Base-by-base conservation (phyloP, 2,888 invertebrate genomes). In the Tyria jacobaeae region DNA sequence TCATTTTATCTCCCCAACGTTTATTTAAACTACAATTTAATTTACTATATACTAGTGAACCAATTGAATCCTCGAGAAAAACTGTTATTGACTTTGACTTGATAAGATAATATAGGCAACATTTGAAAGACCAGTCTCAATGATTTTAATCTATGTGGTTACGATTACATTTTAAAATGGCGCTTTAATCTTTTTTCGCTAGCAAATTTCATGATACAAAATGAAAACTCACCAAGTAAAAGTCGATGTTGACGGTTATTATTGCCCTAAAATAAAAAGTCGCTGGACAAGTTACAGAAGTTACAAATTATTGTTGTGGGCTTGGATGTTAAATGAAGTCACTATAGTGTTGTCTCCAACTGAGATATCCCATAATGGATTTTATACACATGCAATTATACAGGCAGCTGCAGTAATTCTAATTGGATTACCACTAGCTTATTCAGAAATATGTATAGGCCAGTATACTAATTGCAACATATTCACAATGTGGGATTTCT, bases 1-100 rank as follows among this genome's bases (percentile, higher is more conserved):
- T 92, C 88, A 89, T 87, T 91, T 91, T 91, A 91, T 90, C 88
- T 87, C 83, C 75, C 83, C 81, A 84, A 85, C 84, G 82, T 87
- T 89, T 86, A 86, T 82, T 87, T 85, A 86, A 89, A 90, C 85
- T 83, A 84, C 80, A 79, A 83, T 88, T 89, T 85, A 84, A 89
- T 86, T 84, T 79, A 75, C 75, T 79, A 77, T 78, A 78, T 79
- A 75, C 73, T n/a, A 70, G 68, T 71, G 69, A 64, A 66, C 65
- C 75, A 77, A 80, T 80, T 78, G 77, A 75, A 75, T 68, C 55
- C 57, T 64, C 24, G 25, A 34, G 63, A 56, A 48, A 48, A 60
- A 57, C 44, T n/a, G 34, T 52, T 25, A 62, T 59, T 51, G 14
- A 4, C 37, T 39, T 48, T 68, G 27, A 57, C 27, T 52, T 50